Base-by-base conservation (phyloP, 2,113 vertebrate species). In the Eidolon helvum region DNA sequence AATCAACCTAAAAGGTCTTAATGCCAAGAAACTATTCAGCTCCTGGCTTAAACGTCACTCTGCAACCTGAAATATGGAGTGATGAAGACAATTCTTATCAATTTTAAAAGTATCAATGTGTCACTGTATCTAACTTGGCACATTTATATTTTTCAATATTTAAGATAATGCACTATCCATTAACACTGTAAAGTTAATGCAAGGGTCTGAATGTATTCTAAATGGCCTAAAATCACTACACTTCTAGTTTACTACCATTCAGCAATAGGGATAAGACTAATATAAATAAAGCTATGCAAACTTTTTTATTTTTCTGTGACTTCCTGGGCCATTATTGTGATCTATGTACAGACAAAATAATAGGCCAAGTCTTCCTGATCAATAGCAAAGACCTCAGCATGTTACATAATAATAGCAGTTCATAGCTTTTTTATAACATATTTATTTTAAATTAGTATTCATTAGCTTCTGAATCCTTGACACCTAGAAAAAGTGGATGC, bases 401-500 rank as follows among this genome's bases (percentile, higher is more conserved):
- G 35, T 87, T 68, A 75, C 28, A 83, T 92, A 79, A 50, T 50
- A 14, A 50, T 50, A 50, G 48, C 48, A 50, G 48, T 72, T 43
- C 1, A 89, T 83, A 92, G 82, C 11, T 97, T 96, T 77, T 50
- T 85, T 93, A 38, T 2, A 95, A 16, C 7, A 69, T 96, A 43
- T 96, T 95, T 95, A 92, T 87, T 95, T 90, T 85, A 92, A 96
- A 95, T 95, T 97, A 97, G 96, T 96, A 94, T 94, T 94, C 71
- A 97, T 92, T 96, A 94, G 1, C n/a, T 90, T 87, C 77, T 90
- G 75, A 95, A 95, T 79, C 43, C 4, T 91, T 48, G 24, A 38
- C 11, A 87, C 19, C 19, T 90, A 68, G 69, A 80, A 92, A 95
- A 92, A 40, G 4, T 79, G 77, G 97, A 87, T 87, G 33, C 24